Evolutionary conservation across 2,113 vertebrate genomes (phyloP).

Genomic region (Semicossyphus pulcher): DNA sequence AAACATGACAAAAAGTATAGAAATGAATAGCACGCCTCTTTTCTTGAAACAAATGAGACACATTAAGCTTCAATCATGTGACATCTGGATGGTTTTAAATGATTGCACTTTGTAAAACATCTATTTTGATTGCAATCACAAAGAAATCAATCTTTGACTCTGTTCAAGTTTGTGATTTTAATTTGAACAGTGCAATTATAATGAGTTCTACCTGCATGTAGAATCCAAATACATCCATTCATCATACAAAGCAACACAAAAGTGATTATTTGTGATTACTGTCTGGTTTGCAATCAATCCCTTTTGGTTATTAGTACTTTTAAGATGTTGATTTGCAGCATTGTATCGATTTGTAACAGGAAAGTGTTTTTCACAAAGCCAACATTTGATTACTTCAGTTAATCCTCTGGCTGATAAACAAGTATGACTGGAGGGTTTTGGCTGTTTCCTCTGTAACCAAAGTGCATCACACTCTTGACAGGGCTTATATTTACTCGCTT

Average conservation of each 20-base stretch:
- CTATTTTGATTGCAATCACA: not conserved
- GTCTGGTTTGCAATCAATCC: not conserved
- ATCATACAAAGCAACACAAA: not conserved
- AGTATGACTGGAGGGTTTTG: not conserved
- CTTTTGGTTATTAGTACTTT: not conserved
- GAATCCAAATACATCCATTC: not conserved
- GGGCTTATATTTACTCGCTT: slow-evolving; percentile 2
- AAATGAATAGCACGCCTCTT: not conserved
- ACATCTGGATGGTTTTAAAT: not conserved
- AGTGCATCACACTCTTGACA: not conserved
- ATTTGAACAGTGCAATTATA: not conserved
- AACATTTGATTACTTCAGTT: not conserved
- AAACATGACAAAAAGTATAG: not conserved
- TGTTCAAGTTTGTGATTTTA: not conserved
- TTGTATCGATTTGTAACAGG: not conserved
- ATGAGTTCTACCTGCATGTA: not conserved
- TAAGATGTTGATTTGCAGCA: not conserved
- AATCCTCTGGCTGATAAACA: slow-evolving; percentile 1
- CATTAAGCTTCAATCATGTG: not conserved
- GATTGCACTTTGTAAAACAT: no score
- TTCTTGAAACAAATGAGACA: not conserved
- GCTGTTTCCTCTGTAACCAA: not conserved
- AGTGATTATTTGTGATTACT: not conserved
- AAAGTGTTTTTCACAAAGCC: not conserved
- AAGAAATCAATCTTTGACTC: not conserved